Base-by-base conservation (phyloP, 2,888 invertebrate species). In the Arge pagana region DNA sequence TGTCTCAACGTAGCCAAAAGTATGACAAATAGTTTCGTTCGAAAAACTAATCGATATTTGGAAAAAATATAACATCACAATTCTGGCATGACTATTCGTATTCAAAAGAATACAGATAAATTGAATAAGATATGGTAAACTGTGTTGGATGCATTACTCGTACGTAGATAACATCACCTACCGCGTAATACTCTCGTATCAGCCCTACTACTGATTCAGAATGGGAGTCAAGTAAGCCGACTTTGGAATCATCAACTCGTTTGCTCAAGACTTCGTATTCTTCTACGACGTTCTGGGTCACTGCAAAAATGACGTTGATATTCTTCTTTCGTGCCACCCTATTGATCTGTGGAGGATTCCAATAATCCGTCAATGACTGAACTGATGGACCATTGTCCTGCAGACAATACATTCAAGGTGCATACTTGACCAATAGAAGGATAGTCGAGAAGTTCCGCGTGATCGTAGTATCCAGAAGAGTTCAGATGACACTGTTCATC, bases 271-370 rank as follows among this genome's bases (percentile, higher is more conserved):
- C n/a, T 8, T 61, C 53, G 42, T 72, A 72, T 1, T 89, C 83
- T 65, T 23, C 72, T 63, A 53, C 76, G 72, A 15, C 71, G 8
- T 3, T 66, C 13, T 73, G 60, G 2, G 83, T 81, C 10, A 87
- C 85, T 1, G 89, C 89, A 76, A 92, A 91, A 63, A 93, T 89
- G 30, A 93, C 80, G 72, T 86, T 88, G 31, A 91, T 84, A 59
- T 87, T 85, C 50, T 87, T 82, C 61, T 89, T 82, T 26, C 78
- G 81, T 1, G 89, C 85, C 26, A 82, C 73, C 63, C 80, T 79
- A 60, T 83, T 84, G 23, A 88, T 81, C 64, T 84, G 81, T n/a
- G 54, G 50, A 7, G 10, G 16, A 36, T 36, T 2, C n/a, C n/a
- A n/a, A n/a, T n/a, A n/a, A n/a, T n/a, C n/a, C n/a, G n/a, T n/a